Conservation (phyloP, 2,113 vertebrate genomes). For the Acrocephalus arundinaceus region DNA sequence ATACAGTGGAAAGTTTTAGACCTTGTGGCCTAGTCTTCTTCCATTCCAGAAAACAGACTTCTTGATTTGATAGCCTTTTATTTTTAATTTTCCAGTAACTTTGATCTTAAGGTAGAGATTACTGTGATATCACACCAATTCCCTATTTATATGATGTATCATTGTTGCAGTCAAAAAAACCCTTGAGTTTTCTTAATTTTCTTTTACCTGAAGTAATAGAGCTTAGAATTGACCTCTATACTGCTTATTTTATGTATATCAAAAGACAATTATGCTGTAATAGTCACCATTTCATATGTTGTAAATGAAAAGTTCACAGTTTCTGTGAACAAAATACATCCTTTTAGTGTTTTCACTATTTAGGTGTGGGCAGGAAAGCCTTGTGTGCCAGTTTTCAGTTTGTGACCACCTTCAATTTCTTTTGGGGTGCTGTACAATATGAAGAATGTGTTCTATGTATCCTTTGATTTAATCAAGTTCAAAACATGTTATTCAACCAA, state of each 20-base stretch:
- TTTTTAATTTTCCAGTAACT: background rate
- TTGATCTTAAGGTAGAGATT: background rate
- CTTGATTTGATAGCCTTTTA: background rate
- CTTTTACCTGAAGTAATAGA: background rate
- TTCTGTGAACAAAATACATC: background rate
- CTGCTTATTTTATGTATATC: background rate
- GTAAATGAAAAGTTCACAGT: background rate
- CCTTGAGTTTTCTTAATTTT: background rate
- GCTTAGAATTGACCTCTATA: background rate
- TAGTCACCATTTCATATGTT: background rate
- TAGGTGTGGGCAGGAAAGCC: background rate
- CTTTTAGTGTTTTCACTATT: background rate
- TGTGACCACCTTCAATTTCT: background rate
- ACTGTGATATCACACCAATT: background rate
- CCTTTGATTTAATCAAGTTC: constrained; percentile 21
- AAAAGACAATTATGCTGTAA: background rate
- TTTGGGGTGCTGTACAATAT: background rate
- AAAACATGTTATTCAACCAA: background rate
- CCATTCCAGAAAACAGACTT: background rate
- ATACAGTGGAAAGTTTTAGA: background rate
- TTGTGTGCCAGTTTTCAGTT: background rate
- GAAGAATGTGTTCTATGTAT: background rate
- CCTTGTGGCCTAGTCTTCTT: background rate
- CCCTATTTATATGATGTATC: background rate
- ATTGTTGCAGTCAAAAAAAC: background rate